Conservation (phyloP, 2,113 vertebrate genomes). For the Stercorarius parasiticus region DNA sequence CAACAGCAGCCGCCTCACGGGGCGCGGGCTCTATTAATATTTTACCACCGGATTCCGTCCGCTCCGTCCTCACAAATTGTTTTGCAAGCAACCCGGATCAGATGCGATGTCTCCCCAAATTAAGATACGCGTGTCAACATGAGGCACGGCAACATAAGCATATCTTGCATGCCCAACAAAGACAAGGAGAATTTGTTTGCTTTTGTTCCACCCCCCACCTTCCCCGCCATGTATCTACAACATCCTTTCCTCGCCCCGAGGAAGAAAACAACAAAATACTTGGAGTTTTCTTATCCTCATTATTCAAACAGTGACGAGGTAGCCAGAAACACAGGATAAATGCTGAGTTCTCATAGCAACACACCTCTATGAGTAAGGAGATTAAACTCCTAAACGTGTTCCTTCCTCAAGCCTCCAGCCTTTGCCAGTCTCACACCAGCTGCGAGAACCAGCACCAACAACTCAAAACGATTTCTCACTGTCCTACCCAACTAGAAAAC, state of each 20-base stretch:
- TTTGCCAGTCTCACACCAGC: not conserved
- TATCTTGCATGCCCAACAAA: not conserved
- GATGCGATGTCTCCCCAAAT: not conserved
- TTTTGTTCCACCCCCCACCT: not conserved
- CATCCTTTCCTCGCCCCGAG: not conserved
- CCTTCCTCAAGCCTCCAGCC: not conserved
- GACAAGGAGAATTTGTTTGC: not conserved
- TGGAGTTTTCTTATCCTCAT: not conserved
- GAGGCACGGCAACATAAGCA: not conserved
- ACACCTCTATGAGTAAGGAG: conserved; percentile 39
- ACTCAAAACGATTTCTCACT: not conserved
- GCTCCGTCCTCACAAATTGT: not conserved
- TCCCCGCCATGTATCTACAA: not conserved
- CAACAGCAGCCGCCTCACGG: rapidly evolving
- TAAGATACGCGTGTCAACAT: conserved; percentile 9
- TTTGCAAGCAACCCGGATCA: not conserved
- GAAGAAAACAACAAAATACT: conserved; percentile 35
- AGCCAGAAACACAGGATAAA: conserved; percentile 21
- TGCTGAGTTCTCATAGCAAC: conserved; percentile 52
- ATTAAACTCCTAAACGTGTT: not conserved
- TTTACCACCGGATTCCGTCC: not conserved
- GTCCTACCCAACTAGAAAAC: not conserved
- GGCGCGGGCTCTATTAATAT: not conserved
- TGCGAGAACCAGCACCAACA: conserved; percentile 11
- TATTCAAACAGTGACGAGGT: conserved; percentile 16